A percentile compares a stretch with the other conserved stretches of the same genome.
These are phyloP conservation scores for Eupithecia subfuscata DNA, from an alignment of 2,888 invertebrate genomes.

Conservation along the genomic window DNA sequence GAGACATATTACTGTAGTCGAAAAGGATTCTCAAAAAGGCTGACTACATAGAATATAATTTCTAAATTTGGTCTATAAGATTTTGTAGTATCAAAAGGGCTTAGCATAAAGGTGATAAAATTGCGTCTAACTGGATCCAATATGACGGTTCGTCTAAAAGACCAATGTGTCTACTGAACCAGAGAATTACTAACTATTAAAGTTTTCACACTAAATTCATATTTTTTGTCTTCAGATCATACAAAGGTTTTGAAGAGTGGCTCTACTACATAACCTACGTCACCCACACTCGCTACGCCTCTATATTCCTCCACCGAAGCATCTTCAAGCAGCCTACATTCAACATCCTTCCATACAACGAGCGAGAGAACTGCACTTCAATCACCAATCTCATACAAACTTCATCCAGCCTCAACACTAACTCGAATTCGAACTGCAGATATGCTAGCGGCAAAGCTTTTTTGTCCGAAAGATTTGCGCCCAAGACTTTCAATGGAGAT, in stretches of 20 bases:
- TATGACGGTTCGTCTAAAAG: not conserved
- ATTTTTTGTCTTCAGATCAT: slow-evolving; percentile 81
- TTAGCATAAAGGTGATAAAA: not conserved
- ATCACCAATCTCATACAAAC: slow-evolving; percentile 83
- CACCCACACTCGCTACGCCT: slow-evolving; percentile 91
- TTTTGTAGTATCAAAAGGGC: not conserved
- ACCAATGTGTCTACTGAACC: not conserved
- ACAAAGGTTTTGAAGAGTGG: slow-evolving; percentile 92
- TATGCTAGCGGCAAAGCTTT: slow-evolving; percentile 89
- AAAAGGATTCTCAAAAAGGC: not conserved
- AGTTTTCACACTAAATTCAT: not conserved
- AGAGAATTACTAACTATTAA: not conserved
- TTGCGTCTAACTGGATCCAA: not conserved
- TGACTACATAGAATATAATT: not conserved
- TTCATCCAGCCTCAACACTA: slow-evolving; percentile 72
- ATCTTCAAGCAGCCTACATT: slow-evolving; percentile 85
- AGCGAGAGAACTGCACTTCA: slow-evolving; percentile 81
- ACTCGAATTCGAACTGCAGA: slow-evolving; percentile 85
- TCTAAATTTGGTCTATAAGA: not conserved
- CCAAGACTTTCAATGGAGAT: slow-evolving; percentile 82
- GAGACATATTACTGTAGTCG: not conserved
- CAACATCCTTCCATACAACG: slow-evolving; percentile 81
- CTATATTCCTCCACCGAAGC: slow-evolving; percentile 89
- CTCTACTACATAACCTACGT: slow-evolving; percentile 91
- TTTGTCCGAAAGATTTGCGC: slow-evolving; percentile 87